Percentiles rank a stretch among this genome's conserved stretches.
Evolutionary conservation across 2,888 invertebrate species (phyloP).

Genomic region (Parnassius orleans): DNA sequence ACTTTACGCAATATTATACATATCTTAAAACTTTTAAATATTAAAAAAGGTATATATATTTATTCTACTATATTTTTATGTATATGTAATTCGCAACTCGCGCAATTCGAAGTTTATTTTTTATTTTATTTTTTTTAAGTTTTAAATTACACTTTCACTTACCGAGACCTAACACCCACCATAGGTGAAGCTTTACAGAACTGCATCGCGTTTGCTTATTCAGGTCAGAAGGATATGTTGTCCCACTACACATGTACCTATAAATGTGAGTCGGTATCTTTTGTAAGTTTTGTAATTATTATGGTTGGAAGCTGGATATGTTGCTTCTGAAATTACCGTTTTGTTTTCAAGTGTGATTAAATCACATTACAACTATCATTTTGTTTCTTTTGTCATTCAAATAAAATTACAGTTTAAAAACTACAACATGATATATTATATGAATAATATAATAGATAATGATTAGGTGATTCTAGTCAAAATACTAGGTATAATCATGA

Average conservation of each 20-base stretch:
- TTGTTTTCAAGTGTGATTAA: conserved; percentile 71
- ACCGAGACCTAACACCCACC: conserved; percentile 8
- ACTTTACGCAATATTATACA: no score
- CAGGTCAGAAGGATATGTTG: conserved; percentile 26
- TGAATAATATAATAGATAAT: no score
- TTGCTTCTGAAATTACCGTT: conserved; percentile 48
- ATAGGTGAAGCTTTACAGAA: conserved; percentile 1
- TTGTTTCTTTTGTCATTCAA: conserved; percentile 21
- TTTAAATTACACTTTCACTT: background rate
- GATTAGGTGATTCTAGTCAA: no score
- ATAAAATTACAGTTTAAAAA: no score
- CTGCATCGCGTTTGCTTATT: background rate
- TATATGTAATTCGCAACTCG: background rate
- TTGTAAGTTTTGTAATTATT: conserved; percentile 54
- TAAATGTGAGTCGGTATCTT: conserved; percentile 39
- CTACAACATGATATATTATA: no score
- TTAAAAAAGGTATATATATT: no score
- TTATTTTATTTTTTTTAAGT: background rate
- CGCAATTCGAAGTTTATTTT: no score
- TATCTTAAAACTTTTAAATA: no score
- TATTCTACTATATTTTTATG: background rate
- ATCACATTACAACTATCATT: conserved; percentile 53
- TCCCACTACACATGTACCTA: conserved; percentile 38
- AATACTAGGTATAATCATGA: no score
- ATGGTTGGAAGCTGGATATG: conserved; percentile 34